Conservation (phyloP, 2,888 invertebrate species). For the Phalera bucephala region DNA sequence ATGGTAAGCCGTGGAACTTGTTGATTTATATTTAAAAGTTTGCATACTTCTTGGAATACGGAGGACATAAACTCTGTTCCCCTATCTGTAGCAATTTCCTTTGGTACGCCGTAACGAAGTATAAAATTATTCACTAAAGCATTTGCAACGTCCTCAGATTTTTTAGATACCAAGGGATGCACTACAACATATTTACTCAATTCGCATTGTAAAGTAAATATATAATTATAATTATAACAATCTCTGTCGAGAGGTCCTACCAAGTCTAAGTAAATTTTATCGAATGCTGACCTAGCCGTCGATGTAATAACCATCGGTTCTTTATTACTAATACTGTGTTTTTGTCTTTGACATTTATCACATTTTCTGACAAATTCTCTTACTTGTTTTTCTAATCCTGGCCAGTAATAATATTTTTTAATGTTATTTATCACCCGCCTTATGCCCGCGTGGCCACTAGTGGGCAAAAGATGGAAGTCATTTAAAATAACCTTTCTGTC, state of each 20-base stretch:
- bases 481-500: no score
- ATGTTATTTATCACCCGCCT: no score
- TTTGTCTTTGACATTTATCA: no score
- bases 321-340: no score
- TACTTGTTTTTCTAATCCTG: no score
- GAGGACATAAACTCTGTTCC: slow-evolving; percentile 9
- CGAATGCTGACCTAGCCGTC: no score
- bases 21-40: slow-evolving; percentile 6
- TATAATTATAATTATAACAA: slow-evolving; percentile 1
- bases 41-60: slow-evolving; percentile 5
- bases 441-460: no score
- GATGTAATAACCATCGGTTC: no score
- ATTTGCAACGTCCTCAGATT: slow-evolving; percentile 7
- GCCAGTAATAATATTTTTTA: no score
- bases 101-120: slow-evolving; percentile 5
- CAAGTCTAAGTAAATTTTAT: background rate
- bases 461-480: no score
- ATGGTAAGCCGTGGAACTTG: slow-evolving; percentile 5
- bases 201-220: slow-evolving; percentile 8
- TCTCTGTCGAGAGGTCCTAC: slow-evolving; percentile 8
- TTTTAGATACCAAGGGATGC: slow-evolving; percentile 7
- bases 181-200: slow-evolving; percentile 4
- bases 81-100: slow-evolving; percentile 5
- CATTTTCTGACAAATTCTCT: no score
- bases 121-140: slow-evolving; percentile 8